Base-by-base conservation (phyloP, 2,113 vertebrate species). In the Anhinga anhinga region DNA sequence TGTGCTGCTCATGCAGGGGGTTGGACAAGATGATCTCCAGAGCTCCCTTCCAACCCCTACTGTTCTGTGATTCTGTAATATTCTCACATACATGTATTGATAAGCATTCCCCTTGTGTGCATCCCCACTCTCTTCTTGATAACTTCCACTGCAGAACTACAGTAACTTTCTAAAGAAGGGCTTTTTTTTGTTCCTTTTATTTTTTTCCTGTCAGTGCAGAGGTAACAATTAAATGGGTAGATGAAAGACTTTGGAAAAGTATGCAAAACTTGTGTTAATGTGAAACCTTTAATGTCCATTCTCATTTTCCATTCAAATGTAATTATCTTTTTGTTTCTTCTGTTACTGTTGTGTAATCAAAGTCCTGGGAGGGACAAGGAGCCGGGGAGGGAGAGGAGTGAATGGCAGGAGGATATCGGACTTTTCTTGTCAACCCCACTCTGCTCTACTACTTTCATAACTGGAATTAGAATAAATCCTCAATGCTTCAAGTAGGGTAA, bases 161-260 rank as follows among this genome's bases (percentile, higher is more conserved):
- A 40, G 23, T 49, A 61, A 44, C 13, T 87, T 49, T 12, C 15
- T 61, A 10, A 67, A 40, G 5, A 73, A 36, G 9, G 27, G 26
- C 5, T 17, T 29, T 16, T 7, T 26, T 2, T 26, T 2, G 9
- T 38, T 36, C 42, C 2, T 11, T 19, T 22, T 32, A 0, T 17
- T 18, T 55, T 52, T 38, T 11, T 11, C 5, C 15, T 12, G 9
- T 18, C 34, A 34, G 0, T 56, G 14, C n/a, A 36, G 9, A 34
- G 29, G 19, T 79, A 44, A n/a, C 13, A 30, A 8, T 38, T 82
- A 71, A 25, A 45, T 59, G 61, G 18, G 10, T 49, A 25, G 15
- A 30, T 42, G 26, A 89, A 58, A 29, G 42, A 19, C 21, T 53
- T 49, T 11, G 15, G 36, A 45, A 73, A 45, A 15, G 23, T 42